Evolutionary conservation across 1,140 invertebrate species (phyloP).

Genomic region (Drosophila pseudoobscura): DNA sequence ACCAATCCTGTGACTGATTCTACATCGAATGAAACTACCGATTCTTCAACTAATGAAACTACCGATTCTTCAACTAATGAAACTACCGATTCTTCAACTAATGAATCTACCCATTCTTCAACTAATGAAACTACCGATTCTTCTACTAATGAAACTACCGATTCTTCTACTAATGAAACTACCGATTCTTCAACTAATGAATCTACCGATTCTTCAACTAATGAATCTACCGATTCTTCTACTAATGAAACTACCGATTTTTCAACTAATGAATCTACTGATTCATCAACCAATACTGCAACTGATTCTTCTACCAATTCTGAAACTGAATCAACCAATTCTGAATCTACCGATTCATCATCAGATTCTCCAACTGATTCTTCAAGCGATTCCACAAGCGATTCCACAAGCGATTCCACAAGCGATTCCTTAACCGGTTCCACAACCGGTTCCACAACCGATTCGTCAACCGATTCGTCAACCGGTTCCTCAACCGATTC

Average conservation of each 20-base stretch:
- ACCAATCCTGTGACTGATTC: not conserved
- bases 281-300: conserved; percentile 5
- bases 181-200: not conserved
- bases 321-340: too few species aligned
- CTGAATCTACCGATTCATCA: too few species aligned
- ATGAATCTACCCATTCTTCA: not conserved
- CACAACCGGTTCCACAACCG: not conserved
- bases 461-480: too few species aligned
- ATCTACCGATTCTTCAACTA: not conserved
- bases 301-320: too few species aligned
- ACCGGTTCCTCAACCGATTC: not conserved
- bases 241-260: not conserved
- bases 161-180: too few species aligned
- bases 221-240: too few species aligned
- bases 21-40: not conserved
- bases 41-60: not conserved
- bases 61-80: not conserved
- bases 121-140: too few species aligned
- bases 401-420: too few species aligned
- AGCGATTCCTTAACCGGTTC: too few species aligned
- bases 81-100: not conserved
- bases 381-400: too few species aligned
- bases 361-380: too few species aligned
- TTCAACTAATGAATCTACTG: conserved; percentile 1
- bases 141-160: too few species aligned